Conservation (phyloP, 2,797 vertebrate species). For the Neoniphon sammara region DNA sequence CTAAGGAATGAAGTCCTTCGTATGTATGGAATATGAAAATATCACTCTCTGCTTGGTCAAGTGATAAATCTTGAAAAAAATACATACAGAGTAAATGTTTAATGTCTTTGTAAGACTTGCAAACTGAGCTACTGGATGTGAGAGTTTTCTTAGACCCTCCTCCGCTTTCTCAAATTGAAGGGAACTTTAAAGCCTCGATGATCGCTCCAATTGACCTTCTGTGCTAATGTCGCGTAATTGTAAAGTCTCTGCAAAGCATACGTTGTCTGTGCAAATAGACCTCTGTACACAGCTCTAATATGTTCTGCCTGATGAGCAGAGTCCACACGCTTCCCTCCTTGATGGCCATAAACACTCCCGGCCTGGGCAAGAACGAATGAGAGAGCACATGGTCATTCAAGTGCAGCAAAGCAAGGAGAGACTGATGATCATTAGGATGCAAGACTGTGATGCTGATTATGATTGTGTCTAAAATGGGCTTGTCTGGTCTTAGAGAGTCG, state of each 20-base stretch:
- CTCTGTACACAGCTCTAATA: constrained; percentile 30
- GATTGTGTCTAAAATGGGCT: constrained; percentile 67
- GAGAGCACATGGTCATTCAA: constrained; percentile 57
- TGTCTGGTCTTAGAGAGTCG: constrained; percentile 63
- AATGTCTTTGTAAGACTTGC: background rate
- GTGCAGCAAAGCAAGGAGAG: constrained; percentile 74
- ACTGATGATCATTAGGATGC: constrained; percentile 65
- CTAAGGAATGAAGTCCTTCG: no score
- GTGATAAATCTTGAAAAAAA: no score
- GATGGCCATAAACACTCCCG: constrained; percentile 46
- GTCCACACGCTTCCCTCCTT: constrained; percentile 24
- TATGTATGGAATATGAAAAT: no score
- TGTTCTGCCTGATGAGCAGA: constrained; percentile 30
- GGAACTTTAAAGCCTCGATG: constrained; percentile 14
- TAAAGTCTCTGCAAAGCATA: constrained; percentile 3
- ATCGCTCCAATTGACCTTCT: constrained; percentile 40
- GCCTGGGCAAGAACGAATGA: constrained; percentile 30
- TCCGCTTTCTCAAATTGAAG: constrained; percentile 14
- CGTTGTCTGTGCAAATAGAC: constrained; percentile 32
- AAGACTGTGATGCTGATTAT: constrained; percentile 73
- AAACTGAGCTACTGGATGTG: background rate
- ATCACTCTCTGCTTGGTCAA: no score
- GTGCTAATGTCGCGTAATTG: constrained; percentile 39
- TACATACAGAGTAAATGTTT: background rate
- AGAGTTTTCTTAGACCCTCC: background rate